These are phyloP conservation scores for Strigamia maritima DNA, from an alignment of 2,888 invertebrate species.

Conservation along the genomic window DNA sequence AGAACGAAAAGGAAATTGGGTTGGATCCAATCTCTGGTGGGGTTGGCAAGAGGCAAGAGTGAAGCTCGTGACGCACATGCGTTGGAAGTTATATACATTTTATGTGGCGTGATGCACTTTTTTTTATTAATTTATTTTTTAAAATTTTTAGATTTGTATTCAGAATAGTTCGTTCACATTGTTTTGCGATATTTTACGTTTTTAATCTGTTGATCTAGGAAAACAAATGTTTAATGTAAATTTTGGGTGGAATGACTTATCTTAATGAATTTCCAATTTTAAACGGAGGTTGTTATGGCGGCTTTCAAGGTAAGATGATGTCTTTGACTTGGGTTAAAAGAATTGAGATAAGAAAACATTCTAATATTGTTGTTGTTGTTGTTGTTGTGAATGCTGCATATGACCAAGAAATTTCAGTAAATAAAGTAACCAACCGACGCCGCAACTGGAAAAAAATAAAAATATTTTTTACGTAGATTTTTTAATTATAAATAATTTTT, in stretches of 20 bases:
- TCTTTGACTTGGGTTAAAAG: neutral
- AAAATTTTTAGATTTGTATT: neutral
- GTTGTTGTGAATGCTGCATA: too few relatives aligned
- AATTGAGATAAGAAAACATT: too few relatives aligned
- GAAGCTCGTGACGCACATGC: conserved; percentile 2
- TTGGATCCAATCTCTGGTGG: neutral
- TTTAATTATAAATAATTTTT: too few relatives aligned
- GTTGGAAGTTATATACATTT: neutral
- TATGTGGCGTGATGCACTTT: neutral
- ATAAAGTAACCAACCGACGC: too few relatives aligned
- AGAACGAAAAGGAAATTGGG: conserved; percentile 5
- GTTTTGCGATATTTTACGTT: neutral
- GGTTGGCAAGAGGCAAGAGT: neutral
- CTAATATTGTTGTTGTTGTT: too few relatives aligned
- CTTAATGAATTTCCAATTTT: neutral
- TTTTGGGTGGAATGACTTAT: neutral
- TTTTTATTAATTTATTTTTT: neutral
- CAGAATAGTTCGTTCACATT: neutral
- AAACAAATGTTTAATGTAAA: neutral
- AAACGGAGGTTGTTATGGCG: neutral
- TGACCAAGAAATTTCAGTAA: too few relatives aligned
- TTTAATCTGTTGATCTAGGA: neutral
- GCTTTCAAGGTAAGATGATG: neutral
- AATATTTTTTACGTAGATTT: too few relatives aligned
- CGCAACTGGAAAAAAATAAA: too few relatives aligned